Base-by-base conservation (phyloP, 2,113 vertebrate genomes). In the Ascaphus truei region DNA sequence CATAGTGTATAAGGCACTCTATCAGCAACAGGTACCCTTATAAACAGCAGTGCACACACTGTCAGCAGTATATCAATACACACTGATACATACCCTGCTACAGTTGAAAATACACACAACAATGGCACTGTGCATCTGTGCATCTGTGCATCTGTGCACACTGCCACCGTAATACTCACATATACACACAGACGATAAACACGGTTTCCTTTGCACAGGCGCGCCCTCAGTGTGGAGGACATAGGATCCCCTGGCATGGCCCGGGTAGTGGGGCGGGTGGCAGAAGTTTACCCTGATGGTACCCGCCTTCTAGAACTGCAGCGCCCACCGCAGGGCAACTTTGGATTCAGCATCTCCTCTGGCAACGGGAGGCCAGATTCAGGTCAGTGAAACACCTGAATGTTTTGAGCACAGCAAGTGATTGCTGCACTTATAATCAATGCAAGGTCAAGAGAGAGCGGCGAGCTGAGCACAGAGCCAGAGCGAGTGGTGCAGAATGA, bases 301-400 rank as follows among this genome's bases (percentile, higher is more conserved):
- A 94, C 93, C 1, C 87, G 92, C 67, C 85, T 94, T 58, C 80
- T 99, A 75, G 90, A 96, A 81, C 88, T 99, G 4, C 86, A 87
- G 45, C 85, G 92, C 45, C 86, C 91, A 1, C 87, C 88, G 0
- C 82, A 90, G 0, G 89, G 92, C 1, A 81, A 89, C 6, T 98
- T 97, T 0, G 96, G 96, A 20, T 99, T 99, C 45, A 76, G 83
- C 0, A 90, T 99, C 80, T 93, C 90, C 39, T 93, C 93, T 0
- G 94, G 95, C 30, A 92, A 92, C 2, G 95, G 95, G 59, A 91
- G 92, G 52, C 87, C 92, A 0, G 92, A 95, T 81, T 93, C 93
- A 84, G 96, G 96, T 98, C 45, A 31, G 47, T 47, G 3, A 29
- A 26, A 59, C 31, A 33, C 33, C 15, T 37, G 34, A 7, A 37